Evolutionary conservation across 2,888 invertebrate genomes (phyloP).

Genomic region (Athalia rosae): DNA sequence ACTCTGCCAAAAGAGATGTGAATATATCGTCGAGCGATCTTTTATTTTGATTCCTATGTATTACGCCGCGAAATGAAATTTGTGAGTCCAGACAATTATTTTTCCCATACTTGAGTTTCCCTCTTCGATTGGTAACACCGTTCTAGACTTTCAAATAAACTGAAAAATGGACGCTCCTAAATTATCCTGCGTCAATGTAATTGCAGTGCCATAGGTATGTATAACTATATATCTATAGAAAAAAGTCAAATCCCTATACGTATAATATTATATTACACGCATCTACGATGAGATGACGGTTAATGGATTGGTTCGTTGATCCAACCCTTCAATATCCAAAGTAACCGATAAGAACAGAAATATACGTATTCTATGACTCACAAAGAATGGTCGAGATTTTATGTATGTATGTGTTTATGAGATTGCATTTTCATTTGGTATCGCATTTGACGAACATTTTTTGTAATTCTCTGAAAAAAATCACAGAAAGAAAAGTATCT

Average conservation of each 20-base stretch:
- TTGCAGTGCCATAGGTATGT: too few species aligned
- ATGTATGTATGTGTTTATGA: too few species aligned
- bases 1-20: too few species aligned
- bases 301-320: slow-evolving; percentile 8
- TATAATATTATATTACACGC: background rate
- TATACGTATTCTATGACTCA: background rate
- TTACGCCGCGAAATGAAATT: background rate
- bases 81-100: background rate
- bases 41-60: background rate
- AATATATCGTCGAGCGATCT: background rate
- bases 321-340: background rate
- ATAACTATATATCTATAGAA: too few species aligned
- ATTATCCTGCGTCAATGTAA: too few species aligned
- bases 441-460: too few species aligned
- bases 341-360: background rate
- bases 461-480: too few species aligned
- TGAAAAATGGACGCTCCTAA: background rate
- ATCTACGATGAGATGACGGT: background rate
- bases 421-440: too few species aligned
- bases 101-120: background rate
- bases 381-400: too few species aligned
- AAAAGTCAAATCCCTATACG: too few species aligned
- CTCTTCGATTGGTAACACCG: slow-evolving; percentile 2
- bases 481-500: too few species aligned
- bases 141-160: background rate